Evolutionary conservation across 2,888 invertebrate genomes (phyloP), one percentile per base, ranked within the genome.

Genomic region (Pyrocoelia pectoralis): DNA sequence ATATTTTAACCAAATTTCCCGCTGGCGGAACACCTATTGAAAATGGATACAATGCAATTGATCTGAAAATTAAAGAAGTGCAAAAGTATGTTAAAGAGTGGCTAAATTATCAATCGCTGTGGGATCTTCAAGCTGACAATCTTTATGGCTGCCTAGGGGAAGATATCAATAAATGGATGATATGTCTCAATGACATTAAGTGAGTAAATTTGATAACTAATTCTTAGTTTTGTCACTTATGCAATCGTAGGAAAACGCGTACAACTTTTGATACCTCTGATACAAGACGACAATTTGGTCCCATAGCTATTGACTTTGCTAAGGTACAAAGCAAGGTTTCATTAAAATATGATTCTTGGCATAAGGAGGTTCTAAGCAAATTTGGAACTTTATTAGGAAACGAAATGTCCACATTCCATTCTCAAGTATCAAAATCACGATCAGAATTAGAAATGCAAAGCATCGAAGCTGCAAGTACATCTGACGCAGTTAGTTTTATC

Each of bases 251-350:
- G 76, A 94, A 97, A 83, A 95, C 97, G 0, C 90, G 99, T 67
- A 94, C 97, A 13, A 98, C 98, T 0, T 99, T 99, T 82, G 99
- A 99, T 80, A 98, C 98, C 0, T 96, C 97, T 0, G 99, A 99
- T 81, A 97, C 97, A 0, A 90, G 96, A 12, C 92, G 95, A 69
- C 95, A 95, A 74, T 97, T 99, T 80, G 99, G 98, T 1, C 97
- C 99, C 0, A 92, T 99, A 1, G 91, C 97, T 19, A 95, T 99
- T 65, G 99, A 99, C 81, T 99, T 97, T 83, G 96, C 97, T 8
- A 98, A 99, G 83, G 99, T 99, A 0, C 99, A 99, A 82, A 97
- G 97, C 72, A 99, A 99, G 83, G 98, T 99, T 0, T 95, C 97
- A 0, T 84, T 99, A 64, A 99, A 99, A 81, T 99, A 99, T 80